phyloP scores from a whole-genome alignment of 2,797 vertebrate genomes.

The Hoplostethus atlanticus region DNA sequence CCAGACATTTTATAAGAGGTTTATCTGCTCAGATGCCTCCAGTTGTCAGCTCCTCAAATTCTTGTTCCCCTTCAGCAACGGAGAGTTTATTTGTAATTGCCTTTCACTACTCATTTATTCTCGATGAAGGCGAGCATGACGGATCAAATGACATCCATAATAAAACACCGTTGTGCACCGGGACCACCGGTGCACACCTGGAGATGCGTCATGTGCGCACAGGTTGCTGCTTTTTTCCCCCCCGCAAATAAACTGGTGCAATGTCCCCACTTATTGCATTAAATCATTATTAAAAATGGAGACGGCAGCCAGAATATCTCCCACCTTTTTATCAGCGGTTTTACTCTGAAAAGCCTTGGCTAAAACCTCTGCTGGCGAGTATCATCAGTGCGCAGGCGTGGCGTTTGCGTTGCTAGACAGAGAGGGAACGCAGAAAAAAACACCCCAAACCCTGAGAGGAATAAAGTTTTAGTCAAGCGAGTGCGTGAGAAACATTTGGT shows the following conservation, averaged over 20 bases:
- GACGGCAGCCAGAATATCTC: too few relatives aligned
- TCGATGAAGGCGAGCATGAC: not conserved
- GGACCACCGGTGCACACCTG: conserved; percentile 22
- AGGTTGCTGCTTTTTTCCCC: conserved; percentile 1
- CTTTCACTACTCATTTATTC: conserved; percentile 6
- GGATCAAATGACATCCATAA: conserved; percentile 33
- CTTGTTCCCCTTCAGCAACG: not conserved
- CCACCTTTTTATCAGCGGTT: too few relatives aligned
- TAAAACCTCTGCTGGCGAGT: not conserved
- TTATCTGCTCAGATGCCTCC: too few relatives aligned
- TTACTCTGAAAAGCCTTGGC: too few relatives aligned
- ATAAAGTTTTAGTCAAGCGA: conserved; percentile 11
- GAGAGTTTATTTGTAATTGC: not conserved
- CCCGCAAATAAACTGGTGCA: too few relatives aligned
- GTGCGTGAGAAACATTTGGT: not conserved
- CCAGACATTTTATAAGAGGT: too few relatives aligned
- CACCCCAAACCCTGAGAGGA: conserved; percentile 5
- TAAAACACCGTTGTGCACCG: conserved; percentile 20
- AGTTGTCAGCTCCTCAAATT: too few relatives aligned
- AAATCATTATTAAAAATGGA: too few relatives aligned
- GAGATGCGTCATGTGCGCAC: conserved; percentile 24
- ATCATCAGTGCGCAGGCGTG: conserved; percentile 3
- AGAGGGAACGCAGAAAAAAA: conserved; percentile 48
- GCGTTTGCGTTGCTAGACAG: conserved; percentile 45
- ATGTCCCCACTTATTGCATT: too few relatives aligned